Evolutionary conservation across 2,113 vertebrate species (phyloP), one percentile per base, ranked within the genome.

Genomic region (Phocoena phocoena): DNA sequence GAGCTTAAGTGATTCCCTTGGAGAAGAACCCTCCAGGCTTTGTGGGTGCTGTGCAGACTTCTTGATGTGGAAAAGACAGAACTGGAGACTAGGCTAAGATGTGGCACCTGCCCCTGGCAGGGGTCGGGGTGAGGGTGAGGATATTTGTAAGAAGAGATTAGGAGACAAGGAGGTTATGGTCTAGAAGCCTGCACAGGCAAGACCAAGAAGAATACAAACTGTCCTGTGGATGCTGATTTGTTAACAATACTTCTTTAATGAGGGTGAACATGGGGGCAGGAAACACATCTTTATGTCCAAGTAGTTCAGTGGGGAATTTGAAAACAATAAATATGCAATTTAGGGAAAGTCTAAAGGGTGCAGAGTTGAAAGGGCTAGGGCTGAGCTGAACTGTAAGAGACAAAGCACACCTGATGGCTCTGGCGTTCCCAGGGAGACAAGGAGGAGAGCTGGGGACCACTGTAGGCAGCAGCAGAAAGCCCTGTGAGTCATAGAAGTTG

Each of bases 401-500:
- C 17, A 67, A 47, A 17, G 14, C 13, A 50, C 12, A 2, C 8
- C 1, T 13, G 4, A 5, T 3, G 41, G 5, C 3, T 6, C 14
- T 15, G 17, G 3, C 0, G 0, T 41, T 26, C 5, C 47, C 21
- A 9, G 23, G 12, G 44, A 65, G 13, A 25, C 0, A 25, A 2
- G 12, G 31, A 38, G 31, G 12, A 62, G 38, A 81, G 13, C 41
- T 9, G 9, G 3, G 33, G 21, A 8, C 5, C 12, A 8, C 12
- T 1, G 0, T 50, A 21, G 41, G 62, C 33, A 21, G 28, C 10
- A 65, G 10, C 36, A 71, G 68, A 50, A 50, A 36, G 2, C 5
- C 23, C 14, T 7, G 0, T 0, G 1, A 12, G 63, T 31, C 44
- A n/a, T 13, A 3, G 2, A 15, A 6, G 4, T 38, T 21, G 12